Base-by-base conservation (phyloP, 2,888 invertebrate species). In the Mylabris sibirica region DNA sequence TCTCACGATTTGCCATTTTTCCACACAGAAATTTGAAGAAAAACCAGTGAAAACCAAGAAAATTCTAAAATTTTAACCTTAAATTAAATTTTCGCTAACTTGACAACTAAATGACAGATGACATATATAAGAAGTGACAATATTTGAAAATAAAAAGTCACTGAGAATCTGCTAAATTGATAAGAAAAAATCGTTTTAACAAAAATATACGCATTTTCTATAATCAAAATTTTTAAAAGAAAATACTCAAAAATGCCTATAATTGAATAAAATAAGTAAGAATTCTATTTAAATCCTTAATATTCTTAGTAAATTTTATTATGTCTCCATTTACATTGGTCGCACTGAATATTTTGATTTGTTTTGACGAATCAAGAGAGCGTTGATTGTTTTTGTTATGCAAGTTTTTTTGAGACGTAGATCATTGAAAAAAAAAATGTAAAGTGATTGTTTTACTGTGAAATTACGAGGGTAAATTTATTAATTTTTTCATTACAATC, bases 381-480 rank as follows among this genome's bases (percentile, higher is more conserved):
- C n/a, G 14, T 41, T 41, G 41, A 14, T 14, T 38, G 38, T 38
- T 38, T 11, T n/a, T 41, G 41, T 41, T 41, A 41, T 41, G 41
- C 41, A 41, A 41, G 41, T 41, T 41, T 41, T 41, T 60, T 60
- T 26, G 12, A 60, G 30, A 60, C 17, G 60, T 60, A 22, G 24
- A 60, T 26, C 8, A 26, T 34, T 17, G 17, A n/a, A 17, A 12
- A n/a, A 17, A 12, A 60, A 24, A 24, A 60, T 60, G 30, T 24
- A n/a, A 17, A 24, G 2, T n/a, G 3, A 3, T 11, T n/a, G 59
- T 20, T 12, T 59, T 59, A 6, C 22, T 20, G 4, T 12, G n/a
- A n/a, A 26, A 20, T n/a, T 20, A 17, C 1, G 17, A 59, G 4
- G 41, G 41, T 41, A 41, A 14, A n/a, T 41, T 4, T 14, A 41